Evolutionary conservation across 1,140 invertebrate species (phyloP), one percentile per base, ranked within the genome.

Genomic region (Platorchestia sp.): DNA sequence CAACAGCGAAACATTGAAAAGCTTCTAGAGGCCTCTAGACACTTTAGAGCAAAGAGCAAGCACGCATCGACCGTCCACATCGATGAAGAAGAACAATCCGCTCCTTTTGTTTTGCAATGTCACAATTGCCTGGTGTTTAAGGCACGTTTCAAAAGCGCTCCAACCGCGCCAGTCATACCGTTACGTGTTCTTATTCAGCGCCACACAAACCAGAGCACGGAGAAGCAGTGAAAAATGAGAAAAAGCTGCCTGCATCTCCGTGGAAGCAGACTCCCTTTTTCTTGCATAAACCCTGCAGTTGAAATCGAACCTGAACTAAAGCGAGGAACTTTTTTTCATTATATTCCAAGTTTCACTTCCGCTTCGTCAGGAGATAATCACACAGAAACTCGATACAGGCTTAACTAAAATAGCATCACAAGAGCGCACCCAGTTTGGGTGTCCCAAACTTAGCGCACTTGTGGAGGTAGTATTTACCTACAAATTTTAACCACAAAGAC

Each of bases 41-140:
- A 75, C 59, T 27, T 75, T 3, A 75, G 59, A 75, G 27, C 59
- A 36, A 3, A 75, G 59, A 75, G 59, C 59, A 75, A 22, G 59
- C 59, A 75, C 59, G 1, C 7, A 19, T 19, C 59, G 59, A 75
- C 59, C 59, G 27, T 75, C 3, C 59, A 75, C 59, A 75, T 75
- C 87, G 87, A 89, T 89, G 87, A 27, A 89, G 87, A 89, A 89
- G 43, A 89, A 89, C n/a, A 89, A 89, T 89, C 41, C 87, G 87
- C 43, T 43, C 87, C 43, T 42, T 42, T 89, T 89, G 43, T 89
- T 89, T 89, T 89, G n/a, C 41, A 89, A 89, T 89, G 87, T 89
- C n/a, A 89, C 43, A 42, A 42, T 89, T 89, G 59, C 59, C 14
- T 75, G 59, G 59, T 41, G 43, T 43, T 89, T 89, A 89, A 89